Conservation (phyloP, 2,113 vertebrate genomes). For the Naja naja region DNA sequence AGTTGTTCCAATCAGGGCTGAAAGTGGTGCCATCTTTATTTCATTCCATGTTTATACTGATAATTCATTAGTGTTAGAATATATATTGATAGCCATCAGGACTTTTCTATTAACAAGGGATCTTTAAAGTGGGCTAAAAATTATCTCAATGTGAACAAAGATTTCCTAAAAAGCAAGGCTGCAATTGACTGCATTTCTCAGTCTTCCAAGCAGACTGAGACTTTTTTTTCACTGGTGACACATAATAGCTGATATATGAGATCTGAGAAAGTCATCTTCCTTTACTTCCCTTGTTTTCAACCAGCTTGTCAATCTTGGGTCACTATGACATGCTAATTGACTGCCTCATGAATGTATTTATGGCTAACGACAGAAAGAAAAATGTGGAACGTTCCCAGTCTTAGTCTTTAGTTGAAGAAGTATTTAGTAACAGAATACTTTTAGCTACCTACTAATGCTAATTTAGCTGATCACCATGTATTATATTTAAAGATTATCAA, state of each 20-base stretch:
- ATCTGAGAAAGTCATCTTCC: slow-evolving; percentile 57
- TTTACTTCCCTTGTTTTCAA: slow-evolving; percentile 47
- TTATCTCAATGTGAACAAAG: slow-evolving; percentile 22
- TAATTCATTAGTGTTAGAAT: neutral
- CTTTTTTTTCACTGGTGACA: slow-evolving; percentile 22
- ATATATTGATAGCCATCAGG: no score
- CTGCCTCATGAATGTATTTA: slow-evolving; percentile 64
- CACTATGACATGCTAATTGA: slow-evolving; percentile 54
- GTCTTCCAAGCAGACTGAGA: slow-evolving; percentile 58
- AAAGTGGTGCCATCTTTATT: neutral
- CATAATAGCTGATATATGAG: slow-evolving; percentile 52
- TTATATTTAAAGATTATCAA: slow-evolving; percentile 65
- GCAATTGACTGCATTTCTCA: slow-evolving; percentile 42
- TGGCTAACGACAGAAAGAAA: slow-evolving; percentile 50
- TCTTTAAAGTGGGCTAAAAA: neutral
- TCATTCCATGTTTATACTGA: accelerated
- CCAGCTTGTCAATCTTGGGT: slow-evolving; percentile 56
- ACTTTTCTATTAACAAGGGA: neutral
- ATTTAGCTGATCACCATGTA: slow-evolving; percentile 52
- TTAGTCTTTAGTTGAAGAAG: slow-evolving; percentile 43
- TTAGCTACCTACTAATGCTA: slow-evolving; percentile 59
- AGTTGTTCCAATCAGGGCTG: neutral
- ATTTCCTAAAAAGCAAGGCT: slow-evolving; percentile 19
- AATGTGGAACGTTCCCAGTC: slow-evolving; percentile 46
- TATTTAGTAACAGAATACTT: slow-evolving; percentile 48